Conservation (phyloP, 2,888 invertebrate species). For the Noctua janthe region DNA sequence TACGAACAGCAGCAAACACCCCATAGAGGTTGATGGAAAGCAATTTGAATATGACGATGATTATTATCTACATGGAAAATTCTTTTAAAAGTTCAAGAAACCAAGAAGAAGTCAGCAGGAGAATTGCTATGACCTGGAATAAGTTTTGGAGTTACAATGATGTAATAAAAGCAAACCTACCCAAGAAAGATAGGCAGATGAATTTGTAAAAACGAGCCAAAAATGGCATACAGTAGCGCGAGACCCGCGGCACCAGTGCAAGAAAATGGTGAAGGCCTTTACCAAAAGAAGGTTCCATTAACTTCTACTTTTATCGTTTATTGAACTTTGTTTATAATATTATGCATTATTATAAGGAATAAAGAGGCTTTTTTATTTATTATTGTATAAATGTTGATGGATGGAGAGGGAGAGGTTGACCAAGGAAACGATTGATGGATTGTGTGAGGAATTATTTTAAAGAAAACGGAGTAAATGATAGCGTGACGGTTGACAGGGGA, state of each 20-base stretch:
- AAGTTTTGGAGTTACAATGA: no score
- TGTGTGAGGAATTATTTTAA: not conserved
- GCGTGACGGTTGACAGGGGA: not conserved
- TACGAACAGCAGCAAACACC: not conserved
- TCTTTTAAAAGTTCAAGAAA: no score
- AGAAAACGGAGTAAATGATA: not conserved
- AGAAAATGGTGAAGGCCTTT: not conserved
- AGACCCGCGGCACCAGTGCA: not conserved
- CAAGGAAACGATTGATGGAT: not conserved
- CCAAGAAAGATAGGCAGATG: not conserved
- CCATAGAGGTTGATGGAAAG: not conserved
- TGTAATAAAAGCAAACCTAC: not conserved
- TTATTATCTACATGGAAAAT: no score
- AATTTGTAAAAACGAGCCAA: not conserved
- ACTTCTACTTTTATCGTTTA: no score
- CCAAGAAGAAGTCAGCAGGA: no score
- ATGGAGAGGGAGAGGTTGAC: not conserved
- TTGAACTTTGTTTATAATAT: no score
- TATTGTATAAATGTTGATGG: not conserved
- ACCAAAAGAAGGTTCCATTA: no score
- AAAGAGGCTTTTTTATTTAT: not conserved
- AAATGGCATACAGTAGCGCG: not conserved
- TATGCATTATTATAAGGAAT: not conserved
- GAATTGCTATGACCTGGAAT: no score
- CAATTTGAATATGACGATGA: no score